A percentile compares a stretch with the other conserved stretches of the same genome.
phyloP scores from a whole-genome alignment of 2,888 invertebrate species.

The Nasonia oneida region DNA sequence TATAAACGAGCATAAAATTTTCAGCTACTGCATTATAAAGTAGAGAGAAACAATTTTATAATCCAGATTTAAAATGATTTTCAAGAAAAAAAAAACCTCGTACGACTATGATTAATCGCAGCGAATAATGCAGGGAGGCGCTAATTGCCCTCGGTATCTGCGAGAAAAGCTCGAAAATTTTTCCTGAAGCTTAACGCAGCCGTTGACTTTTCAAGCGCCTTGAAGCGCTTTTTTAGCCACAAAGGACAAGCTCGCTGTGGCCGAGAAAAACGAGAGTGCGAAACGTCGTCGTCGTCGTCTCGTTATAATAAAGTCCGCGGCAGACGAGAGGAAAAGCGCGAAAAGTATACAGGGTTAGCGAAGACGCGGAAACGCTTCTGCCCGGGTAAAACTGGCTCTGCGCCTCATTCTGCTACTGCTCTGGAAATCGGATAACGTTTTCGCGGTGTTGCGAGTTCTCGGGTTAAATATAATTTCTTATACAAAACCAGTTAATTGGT shows the following conservation, averaged over 20 bases:
- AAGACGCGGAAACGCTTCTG: conserved; percentile 37
- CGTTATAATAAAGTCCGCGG: conserved; percentile 48
- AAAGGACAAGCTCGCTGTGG: conserved; percentile 50
- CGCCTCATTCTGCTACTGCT: background rate
- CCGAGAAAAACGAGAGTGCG: conserved; percentile 1
- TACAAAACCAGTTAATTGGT: no score
- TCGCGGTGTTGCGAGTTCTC: background rate
- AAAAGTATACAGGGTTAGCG: conserved; percentile 15
- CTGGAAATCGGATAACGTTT: conserved; percentile 51
- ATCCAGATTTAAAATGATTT: no score
- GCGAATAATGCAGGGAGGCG: background rate
- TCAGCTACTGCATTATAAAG: no score
- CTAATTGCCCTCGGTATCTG: background rate
- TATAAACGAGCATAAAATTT: no score
- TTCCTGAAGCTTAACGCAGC: background rate
- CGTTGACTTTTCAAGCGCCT: conserved; percentile 25
- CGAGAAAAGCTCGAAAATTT: background rate
- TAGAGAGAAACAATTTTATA: no score
- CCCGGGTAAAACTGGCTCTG: conserved; percentile 1
- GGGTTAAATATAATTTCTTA: background rate
- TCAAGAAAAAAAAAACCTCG: background rate
- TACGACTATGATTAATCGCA: background rate
- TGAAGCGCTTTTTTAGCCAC: conserved; percentile 7
- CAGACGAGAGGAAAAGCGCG: background rate
- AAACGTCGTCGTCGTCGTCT: conserved; percentile 22